Conservation (phyloP, 2,113 vertebrate species). For the Thalassoma bifasciatum region DNA sequence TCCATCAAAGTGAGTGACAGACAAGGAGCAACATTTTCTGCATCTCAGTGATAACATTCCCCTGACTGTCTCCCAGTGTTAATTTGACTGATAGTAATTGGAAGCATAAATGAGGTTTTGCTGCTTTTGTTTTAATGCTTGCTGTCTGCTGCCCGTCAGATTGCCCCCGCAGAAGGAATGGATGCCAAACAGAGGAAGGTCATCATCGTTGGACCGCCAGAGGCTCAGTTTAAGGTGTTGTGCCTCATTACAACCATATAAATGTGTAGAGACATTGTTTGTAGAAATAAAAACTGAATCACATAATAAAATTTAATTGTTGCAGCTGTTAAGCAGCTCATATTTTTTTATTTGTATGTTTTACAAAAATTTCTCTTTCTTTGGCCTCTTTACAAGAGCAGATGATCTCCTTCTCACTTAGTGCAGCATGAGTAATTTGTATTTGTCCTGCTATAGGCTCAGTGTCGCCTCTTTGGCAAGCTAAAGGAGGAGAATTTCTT, state of each 20-base stretch:
- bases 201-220: conserved; percentile 95
- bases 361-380: neutral
- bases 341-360: neutral
- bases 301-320: neutral
- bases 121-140: neutral
- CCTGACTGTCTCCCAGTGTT: neutral
- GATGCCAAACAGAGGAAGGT: conserved; percentile 97
- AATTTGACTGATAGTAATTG: conserved; percentile 16
- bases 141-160: conserved; percentile 78
- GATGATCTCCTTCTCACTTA: neutral
- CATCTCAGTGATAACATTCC: conserved; percentile 17
- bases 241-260: neutral
- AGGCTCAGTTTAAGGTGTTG: conserved; percentile 98
- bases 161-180: conserved; percentile 94
- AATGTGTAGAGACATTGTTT: conserved; percentile 1
- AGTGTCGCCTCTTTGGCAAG: conserved; percentile 95
- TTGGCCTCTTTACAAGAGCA: neutral
- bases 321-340: neutral
- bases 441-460: conserved; percentile 82
- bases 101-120: neutral
- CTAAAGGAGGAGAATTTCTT: conserved; percentile 99
- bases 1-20: conserved; percentile 92
- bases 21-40: conserved; percentile 11
- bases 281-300: neutral
- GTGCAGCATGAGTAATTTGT: neutral